These are phyloP conservation scores for Bedellia somnulentella DNA, from an alignment of 2,888 invertebrate species.

Conservation along the genomic window DNA sequence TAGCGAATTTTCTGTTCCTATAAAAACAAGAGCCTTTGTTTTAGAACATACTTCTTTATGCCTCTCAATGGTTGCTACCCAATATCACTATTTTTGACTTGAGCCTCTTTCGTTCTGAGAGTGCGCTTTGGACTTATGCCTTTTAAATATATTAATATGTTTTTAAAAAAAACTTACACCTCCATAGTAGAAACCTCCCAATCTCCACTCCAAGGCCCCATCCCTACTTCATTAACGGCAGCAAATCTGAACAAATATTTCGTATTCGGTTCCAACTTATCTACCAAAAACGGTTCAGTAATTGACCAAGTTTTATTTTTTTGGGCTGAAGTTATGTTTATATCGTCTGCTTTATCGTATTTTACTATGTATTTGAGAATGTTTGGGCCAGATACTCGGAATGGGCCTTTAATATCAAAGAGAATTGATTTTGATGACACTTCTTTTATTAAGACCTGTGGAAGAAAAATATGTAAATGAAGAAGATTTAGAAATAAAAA, in stretches of 20 bases:
- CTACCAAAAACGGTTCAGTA: slow-evolving; percentile 26
- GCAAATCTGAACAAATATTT: slow-evolving; percentile 32
- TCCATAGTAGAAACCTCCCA: no score
- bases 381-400: slow-evolving; percentile 19
- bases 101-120: no score
- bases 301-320: slow-evolving; percentile 36
- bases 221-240: slow-evolving; percentile 34
- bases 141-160: no score
- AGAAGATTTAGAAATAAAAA: no score
- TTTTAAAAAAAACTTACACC: no score
- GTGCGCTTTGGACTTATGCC: no score
- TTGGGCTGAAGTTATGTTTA: slow-evolving; percentile 32
- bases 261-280: slow-evolving; percentile 29
- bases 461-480: no score
- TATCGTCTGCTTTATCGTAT: slow-evolving; percentile 32
- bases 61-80: no score
- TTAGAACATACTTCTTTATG: no score
- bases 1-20: no score
- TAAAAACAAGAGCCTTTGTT: no score
- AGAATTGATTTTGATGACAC: slow-evolving; percentile 23
- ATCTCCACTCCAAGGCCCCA: slow-evolving; percentile 28
- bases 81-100: no score
- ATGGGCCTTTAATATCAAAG: slow-evolving; percentile 23
- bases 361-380: slow-evolving; percentile 30
- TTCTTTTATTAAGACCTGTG: slow-evolving; percentile 21